Percentiles rank a stretch among this genome's conserved stretches.
Conservation (phyloP, 2,888 invertebrate species). For the Dioctria rufipes region DNA sequence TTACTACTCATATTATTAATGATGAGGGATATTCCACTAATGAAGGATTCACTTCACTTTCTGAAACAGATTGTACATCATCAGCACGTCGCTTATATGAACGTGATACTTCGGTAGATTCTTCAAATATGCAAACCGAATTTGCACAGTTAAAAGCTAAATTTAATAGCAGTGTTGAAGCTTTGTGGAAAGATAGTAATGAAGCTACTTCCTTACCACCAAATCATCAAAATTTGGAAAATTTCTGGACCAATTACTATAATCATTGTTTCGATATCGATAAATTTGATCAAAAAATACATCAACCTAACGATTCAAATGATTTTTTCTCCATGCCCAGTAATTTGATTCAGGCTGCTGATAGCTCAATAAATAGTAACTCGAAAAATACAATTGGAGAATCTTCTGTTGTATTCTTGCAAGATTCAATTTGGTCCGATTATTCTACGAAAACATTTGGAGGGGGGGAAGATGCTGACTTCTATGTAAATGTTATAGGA, state of each 20-base stretch:
- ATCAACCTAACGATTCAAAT: conserved; percentile 53
- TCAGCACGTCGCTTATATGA: conserved; percentile 62
- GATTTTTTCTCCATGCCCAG: conserved; percentile 65
- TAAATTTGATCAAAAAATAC: conserved; percentile 53
- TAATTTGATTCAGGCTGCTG: conserved; percentile 62
- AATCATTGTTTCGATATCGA: conserved; percentile 64
- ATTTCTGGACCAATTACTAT: conserved; percentile 66
- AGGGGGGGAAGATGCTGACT: conserved; percentile 66
- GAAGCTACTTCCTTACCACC: conserved; percentile 40
- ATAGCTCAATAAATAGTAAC: conserved; percentile 56
- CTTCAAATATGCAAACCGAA: conserved; percentile 61
- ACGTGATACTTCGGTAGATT: conserved; percentile 61
- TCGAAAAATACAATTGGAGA: conserved; percentile 43
- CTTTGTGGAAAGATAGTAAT: conserved; percentile 74
- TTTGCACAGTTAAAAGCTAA: conserved; percentile 72
- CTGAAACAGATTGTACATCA: conserved; percentile 46
- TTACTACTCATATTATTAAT: conserved; percentile 24
- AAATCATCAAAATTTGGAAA: conserved; percentile 63
- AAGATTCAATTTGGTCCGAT: conserved; percentile 74
- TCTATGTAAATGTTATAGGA: conserved; percentile 64
- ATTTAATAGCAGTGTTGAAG: conserved; percentile 79
- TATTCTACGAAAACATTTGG: conserved; percentile 63
- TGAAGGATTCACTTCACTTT: conserved; percentile 53
- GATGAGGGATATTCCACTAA: conserved; percentile 56
- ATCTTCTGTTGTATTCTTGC: conserved; percentile 72